Base-by-base conservation (phyloP, 2,113 vertebrate species). In the Pterocles orientalis region DNA sequence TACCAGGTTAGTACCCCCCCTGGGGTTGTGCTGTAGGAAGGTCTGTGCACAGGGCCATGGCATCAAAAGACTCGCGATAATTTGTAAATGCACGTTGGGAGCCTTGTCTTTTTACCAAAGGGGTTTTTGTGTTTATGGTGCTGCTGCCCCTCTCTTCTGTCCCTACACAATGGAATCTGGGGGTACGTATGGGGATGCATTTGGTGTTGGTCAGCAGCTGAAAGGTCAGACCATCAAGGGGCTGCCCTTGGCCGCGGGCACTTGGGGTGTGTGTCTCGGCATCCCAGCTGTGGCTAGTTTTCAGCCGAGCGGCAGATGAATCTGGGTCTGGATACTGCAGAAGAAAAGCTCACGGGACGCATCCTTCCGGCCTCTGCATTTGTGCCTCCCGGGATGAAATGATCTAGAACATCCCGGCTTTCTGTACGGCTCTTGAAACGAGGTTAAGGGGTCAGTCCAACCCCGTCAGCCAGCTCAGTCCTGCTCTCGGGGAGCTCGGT, bases 241-340 rank as follows among this genome's bases (percentile, higher is more conserved):
- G 19, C 24, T 57, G 50, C 43, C 23, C 56, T 50, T 21, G 57
- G 77, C 70, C 7, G 0, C 3, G 34, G 9, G 54, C 24, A 4
- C 6, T 6, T 28, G 51, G 51, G 45, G 4, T 1, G 14, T 1
- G 14, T 34, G 34, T 31, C 18, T 6, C 2, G 23, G 16, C 21
- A 5, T 28, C 78, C 43, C 29, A 26, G 31, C 25, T 45, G n/a
- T 15, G 41, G 18, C 18, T 18, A 5, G 43, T 12, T 64, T 34
- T 36, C 25, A 56, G 48, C 41, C 0, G 2, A 58, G 33, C 51
- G 41, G 33, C 17, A 14, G 23, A 2, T 48, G 31, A 18, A 68
- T 50, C 60, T 72, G 58, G 47, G 41, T 43, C 73, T 68, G 20
- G 41, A 14, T 43, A 29, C 28, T 2, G 70, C 56, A 57, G 66